A percentile compares a stretch with the other conserved stretches of the same genome.
phyloP scores from a whole-genome alignment of 2,888 invertebrate genomes.

The Tenthredo distinguenda region DNA sequence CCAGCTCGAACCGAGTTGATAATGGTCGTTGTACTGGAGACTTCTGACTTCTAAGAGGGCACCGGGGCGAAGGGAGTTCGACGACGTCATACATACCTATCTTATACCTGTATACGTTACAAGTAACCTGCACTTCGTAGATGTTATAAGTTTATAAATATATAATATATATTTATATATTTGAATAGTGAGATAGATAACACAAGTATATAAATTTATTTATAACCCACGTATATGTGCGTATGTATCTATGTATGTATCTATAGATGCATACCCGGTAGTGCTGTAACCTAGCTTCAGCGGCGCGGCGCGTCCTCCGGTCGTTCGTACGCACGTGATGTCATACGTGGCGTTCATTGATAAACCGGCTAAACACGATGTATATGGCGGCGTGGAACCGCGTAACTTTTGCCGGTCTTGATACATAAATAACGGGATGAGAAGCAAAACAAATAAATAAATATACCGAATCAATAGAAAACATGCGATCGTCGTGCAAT shows the following conservation, averaged over 20 bases:
- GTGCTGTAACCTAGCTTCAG: constrained; percentile 11
- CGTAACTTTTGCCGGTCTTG: neutral
- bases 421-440: neutral
- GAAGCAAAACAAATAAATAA: neutral
- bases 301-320: constrained; percentile 26
- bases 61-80: neutral
- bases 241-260: neutral
- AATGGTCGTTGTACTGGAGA: neutral
- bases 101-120: neutral
- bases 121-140: neutral
- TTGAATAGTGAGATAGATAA: neutral
- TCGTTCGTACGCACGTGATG: constrained; percentile 66
- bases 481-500: neutral
- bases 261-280: neutral
- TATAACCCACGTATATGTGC: constrained; percentile 3
- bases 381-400: neutral
- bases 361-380: constrained; percentile 60
- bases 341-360: constrained; percentile 67
- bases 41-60: neutral
- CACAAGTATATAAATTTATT: constrained; percentile 2
- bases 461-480: neutral
- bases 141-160: too few species aligned
- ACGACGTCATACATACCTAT: constrained; percentile 6
- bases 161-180: neutral
- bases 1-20: neutral